phyloP scores from a whole-genome alignment of 2,113 vertebrate species.

The Sander vitreus region DNA sequence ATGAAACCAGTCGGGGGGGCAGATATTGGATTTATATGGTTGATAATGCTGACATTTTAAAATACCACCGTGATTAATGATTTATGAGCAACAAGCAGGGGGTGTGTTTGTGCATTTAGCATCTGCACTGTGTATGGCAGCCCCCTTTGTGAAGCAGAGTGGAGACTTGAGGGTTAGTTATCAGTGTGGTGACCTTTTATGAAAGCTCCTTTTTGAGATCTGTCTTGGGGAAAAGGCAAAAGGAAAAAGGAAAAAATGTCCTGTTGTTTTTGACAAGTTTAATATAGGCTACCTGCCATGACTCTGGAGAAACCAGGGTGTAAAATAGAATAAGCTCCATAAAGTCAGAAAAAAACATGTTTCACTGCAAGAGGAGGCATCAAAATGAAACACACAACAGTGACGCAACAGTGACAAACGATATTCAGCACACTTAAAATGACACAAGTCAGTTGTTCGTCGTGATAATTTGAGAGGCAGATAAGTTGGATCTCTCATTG shows the following conservation, averaged over 20 bases:
- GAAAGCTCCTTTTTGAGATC: constrained; percentile 20
- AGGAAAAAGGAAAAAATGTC: neutral
- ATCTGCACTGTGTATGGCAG: neutral
- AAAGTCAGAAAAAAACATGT: neutral
- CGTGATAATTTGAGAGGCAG: constrained; percentile 31
- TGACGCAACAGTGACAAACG: neutral
- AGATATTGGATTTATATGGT: constrained; percentile 56
- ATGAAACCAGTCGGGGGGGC: constrained; percentile 48
- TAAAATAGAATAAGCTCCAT: neutral
- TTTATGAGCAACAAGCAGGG: constrained; percentile 73
- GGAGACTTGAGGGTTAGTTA: constrained; percentile 2
- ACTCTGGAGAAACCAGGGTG: neutral
- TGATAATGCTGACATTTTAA: constrained; percentile 75
- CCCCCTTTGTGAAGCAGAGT: constrained; percentile 7
- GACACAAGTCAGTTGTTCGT: neutral
- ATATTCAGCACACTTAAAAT: neutral
- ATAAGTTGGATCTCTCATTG: constrained; percentile 45
- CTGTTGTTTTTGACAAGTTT: neutral
- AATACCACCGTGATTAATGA: constrained; percentile 73
- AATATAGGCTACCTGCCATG: neutral
- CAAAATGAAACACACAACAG: neutral
- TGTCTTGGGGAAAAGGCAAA: neutral
- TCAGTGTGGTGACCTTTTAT: constrained; percentile 13
- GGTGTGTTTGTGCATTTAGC: constrained; percentile 59
- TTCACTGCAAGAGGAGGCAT: neutral